Percentiles rank a stretch among this genome's conserved stretches.
Evolutionary conservation across 64 coral and sea anemone species (phyloP).

Genomic region (Porites australiensis): DNA sequence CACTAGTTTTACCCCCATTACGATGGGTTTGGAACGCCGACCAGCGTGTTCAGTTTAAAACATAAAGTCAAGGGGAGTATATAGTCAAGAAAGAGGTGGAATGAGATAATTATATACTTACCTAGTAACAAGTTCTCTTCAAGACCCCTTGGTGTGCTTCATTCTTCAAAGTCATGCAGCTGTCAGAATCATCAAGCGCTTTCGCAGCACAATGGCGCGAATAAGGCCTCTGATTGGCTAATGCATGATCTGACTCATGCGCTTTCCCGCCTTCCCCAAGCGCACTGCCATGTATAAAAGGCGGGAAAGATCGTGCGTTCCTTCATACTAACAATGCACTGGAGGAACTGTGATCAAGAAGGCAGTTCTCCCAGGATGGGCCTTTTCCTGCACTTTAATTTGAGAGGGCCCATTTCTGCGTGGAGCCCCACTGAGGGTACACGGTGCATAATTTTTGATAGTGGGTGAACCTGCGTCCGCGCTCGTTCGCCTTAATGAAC

Average conservation of each 20-base stretch:
- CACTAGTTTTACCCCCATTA: too few relatives aligned
- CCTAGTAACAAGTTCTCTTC: constrained; percentile 20
- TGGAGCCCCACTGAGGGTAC: constrained; percentile 70
- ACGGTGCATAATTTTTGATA: constrained; percentile 53
- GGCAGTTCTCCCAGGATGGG: constrained; percentile 82
- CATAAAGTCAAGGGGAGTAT: background rate
- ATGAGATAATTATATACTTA: background rate
- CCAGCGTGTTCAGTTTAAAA: too few relatives aligned
- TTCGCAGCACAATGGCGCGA: constrained; percentile 22
- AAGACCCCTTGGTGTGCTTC: background rate
- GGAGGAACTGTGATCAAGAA: constrained; percentile 95
- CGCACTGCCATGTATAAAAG: constrained; percentile 69
- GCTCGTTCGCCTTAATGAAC: constrained; percentile 34
- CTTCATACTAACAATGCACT: constrained; percentile 98
- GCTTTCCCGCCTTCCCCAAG: constrained; percentile 32
- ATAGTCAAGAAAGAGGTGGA: background rate
- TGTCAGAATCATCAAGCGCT: background rate
- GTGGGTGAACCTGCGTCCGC: constrained; percentile 52
- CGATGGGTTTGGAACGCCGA: too few relatives aligned
- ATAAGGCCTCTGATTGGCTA: constrained; percentile 57
- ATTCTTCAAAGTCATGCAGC: background rate
- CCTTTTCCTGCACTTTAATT: constrained; percentile 63
- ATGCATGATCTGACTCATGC: constrained; percentile 26
- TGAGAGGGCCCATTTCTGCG: constrained; percentile 62
- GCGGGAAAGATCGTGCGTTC: constrained; percentile 22